Conservation (phyloP, 2,797 vertebrate species). For the Cichlasoma orientale region DNA sequence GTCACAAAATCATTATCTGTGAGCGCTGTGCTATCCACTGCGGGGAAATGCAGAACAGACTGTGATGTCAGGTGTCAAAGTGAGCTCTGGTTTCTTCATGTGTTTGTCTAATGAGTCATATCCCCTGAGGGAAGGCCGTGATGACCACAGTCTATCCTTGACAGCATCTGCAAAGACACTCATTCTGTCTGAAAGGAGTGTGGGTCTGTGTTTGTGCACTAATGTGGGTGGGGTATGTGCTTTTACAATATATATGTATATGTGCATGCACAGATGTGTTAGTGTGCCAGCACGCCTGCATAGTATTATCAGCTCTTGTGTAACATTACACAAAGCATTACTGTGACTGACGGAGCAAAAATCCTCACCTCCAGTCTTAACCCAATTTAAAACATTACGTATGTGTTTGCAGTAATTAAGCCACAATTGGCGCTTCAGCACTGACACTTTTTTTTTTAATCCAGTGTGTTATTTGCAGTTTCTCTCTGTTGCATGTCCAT, state of each 20-base stretch:
- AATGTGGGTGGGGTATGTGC: background rate
- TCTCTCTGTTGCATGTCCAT: background rate
- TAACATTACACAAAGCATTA: slow-evolving; percentile 47
- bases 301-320: slow-evolving; percentile 39
- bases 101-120: slow-evolving; percentile 44
- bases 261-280: background rate
- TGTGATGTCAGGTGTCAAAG: slow-evolving; percentile 25
- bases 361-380: slow-evolving; percentile 8
- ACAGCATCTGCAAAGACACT: slow-evolving; percentile 19
- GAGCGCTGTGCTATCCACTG: background rate
- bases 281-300: background rate
- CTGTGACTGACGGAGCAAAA: slow-evolving; percentile 29
- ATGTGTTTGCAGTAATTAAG: slow-evolving; percentile 23
- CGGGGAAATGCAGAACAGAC: background rate
- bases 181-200: background rate
- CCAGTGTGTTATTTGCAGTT: slow-evolving; percentile 10
- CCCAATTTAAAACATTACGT: slow-evolving; percentile 11
- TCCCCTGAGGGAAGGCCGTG: slow-evolving; percentile 23
- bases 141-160: slow-evolving; percentile 31
- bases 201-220: background rate
- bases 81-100: slow-evolving; percentile 19
- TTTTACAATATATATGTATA: background rate
- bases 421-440: slow-evolving; percentile 16
- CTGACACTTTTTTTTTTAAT: slow-evolving; percentile 19
- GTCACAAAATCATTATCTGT: slow-evolving; percentile 7